Evolutionary conservation across 2,113 vertebrate genomes (phyloP), one percentile per base, ranked within the genome.

Genomic region (Bufo bufo): DNA sequence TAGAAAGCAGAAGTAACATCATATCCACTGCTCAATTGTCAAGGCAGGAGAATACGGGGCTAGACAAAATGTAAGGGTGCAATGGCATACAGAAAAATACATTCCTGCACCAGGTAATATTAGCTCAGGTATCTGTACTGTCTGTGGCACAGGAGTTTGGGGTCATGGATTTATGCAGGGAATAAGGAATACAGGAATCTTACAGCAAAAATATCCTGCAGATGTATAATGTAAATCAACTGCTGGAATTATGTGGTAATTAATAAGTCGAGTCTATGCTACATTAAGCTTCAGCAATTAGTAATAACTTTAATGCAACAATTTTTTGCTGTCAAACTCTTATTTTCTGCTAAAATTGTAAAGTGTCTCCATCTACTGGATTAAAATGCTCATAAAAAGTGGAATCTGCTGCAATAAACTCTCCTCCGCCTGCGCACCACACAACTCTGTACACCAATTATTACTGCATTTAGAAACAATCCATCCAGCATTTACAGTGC

Each of bases 301-400:
- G 45, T 19, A 20, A 20, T 49, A 75, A 50, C 7, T 50, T 20
- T 3, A 49, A 75, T 75, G 4, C 47, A 47, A n/a, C 69, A 49
- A 75, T 47, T 47, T 75, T 75, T 45, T 11, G 47, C 72, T 50
- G 14, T 20, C 8, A 61, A 43, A 16, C 8, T 4, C 56, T 59
- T 69, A 33, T 52, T 54, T 45, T 45, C 49, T 58, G 2, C 23
- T 63, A 65, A 65, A 78, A 89, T 13, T 84, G 71, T 33, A 47
- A 77, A 45, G 43, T 66, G 47, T 65, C 87, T 54, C 71, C 86
- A 77, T 52, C 86, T 88, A 66, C 87, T 84, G 59, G 82, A 87
- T 56, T 65, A 65, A 87, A 14, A 50, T 17, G 12, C 72, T 69
- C 47, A 61, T 14, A 49, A 17, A 12, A 20, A 54, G 14, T 49